These are phyloP conservation scores for Hemibagrus wyckioides DNA, from an alignment of 2,113 vertebrate species.

Conservation along the genomic window DNA sequence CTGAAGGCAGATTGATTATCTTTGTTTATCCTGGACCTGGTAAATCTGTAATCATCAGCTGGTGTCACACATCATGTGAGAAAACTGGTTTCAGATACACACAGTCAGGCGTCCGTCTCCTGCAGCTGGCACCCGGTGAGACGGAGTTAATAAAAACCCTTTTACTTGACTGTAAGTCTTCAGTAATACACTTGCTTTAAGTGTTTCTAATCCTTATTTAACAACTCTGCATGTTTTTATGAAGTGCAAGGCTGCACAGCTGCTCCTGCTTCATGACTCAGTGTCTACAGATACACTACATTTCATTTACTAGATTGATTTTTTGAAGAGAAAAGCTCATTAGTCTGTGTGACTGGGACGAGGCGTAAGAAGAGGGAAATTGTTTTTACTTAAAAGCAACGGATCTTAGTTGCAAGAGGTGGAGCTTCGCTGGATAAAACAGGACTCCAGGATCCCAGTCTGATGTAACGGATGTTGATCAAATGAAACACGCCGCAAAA, in stretches of 20 bases:
- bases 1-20: neutral
- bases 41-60: neutral
- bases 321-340: neutral
- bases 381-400: neutral
- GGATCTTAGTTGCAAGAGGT: neutral
- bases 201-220: conserved; percentile 1
- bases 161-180: neutral
- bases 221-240: neutral
- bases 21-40: conserved; percentile 3
- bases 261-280: neutral
- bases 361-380: neutral
- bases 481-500: neutral
- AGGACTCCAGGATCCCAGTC: neutral
- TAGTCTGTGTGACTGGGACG: neutral
- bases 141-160: neutral
- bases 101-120: neutral
- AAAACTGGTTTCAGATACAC: neutral
- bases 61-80: neutral
- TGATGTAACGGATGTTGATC: neutral
- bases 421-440: neutral
- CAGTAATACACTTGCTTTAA: neutral
- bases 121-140: neutral
- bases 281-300: neutral
- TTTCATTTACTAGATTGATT: neutral
- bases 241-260: neutral